phyloP scores from a whole-genome alignment of 2,797 vertebrate species.

The Pipistrellus kuhlii region DNA sequence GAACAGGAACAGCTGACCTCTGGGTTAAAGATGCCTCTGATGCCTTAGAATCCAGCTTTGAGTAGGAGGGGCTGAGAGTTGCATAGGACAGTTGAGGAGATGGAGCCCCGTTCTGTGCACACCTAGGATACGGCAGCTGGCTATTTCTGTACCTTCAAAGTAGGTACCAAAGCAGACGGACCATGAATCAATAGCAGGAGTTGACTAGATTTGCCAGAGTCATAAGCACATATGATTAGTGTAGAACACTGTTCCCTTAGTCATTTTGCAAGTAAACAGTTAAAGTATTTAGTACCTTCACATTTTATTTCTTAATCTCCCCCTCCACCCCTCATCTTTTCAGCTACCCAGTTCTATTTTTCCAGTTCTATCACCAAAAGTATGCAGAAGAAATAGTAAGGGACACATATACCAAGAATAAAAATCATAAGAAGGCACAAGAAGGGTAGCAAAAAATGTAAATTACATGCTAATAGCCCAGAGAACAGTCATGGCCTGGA shows the following conservation, averaged over 20 bases:
- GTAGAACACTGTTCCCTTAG: not conserved
- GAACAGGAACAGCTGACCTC: not conserved
- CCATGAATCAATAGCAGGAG: not conserved
- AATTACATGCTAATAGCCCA: not conserved
- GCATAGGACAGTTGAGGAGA: not conserved
- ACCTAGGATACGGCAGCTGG: not conserved
- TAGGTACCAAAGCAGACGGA: not conserved
- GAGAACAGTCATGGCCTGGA: not conserved
- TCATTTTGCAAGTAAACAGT: slow-evolving; percentile 24
- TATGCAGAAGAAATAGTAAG: slow-evolving; percentile 36
- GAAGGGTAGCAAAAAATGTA: not conserved
- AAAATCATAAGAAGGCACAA: not conserved
- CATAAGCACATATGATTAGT: not conserved
- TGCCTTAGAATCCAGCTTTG: not conserved
- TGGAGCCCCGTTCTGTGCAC: not conserved
- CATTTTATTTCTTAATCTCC: not conserved
- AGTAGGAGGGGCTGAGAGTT: not conserved
- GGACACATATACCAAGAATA: not conserved
- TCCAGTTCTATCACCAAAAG: not conserved
- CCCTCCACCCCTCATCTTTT: not conserved
- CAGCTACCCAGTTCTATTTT: not conserved
- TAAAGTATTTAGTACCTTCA: slow-evolving; percentile 46
- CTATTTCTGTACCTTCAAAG: not conserved
- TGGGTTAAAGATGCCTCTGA: not conserved
- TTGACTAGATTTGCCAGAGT: not conserved